Evolutionary conservation across 2,888 invertebrate species (phyloP).

Genomic region (Bembecia ichneumoniformis): DNA sequence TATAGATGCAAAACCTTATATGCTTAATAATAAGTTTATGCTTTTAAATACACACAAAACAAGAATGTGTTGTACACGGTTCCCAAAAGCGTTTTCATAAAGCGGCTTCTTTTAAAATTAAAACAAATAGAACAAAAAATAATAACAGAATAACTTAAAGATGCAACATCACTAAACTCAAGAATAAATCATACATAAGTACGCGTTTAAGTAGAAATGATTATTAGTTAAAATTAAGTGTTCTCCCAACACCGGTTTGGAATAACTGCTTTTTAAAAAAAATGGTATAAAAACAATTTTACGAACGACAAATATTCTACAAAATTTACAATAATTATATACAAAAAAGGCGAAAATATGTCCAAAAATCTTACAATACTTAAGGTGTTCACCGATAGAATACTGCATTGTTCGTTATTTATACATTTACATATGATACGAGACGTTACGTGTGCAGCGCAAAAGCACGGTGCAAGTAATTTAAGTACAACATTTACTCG

Average conservation of each 20-base stretch:
- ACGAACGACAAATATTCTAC: constrained; percentile 50
- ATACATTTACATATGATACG: constrained; percentile 20
- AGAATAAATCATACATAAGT: background rate
- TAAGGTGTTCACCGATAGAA: constrained; percentile 45
- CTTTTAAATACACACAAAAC: background rate
- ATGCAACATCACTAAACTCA: background rate
- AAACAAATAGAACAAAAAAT: background rate
- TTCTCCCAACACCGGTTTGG: background rate
- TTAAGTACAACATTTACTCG: constrained; percentile 40
- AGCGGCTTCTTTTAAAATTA: background rate
- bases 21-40: background rate
- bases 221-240: background rate
- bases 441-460: constrained; percentile 32
- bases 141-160: background rate
- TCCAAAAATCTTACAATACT: constrained; percentile 51
- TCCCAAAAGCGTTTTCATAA: background rate
- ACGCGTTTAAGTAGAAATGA: background rate
- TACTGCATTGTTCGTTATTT: constrained; percentile 51
- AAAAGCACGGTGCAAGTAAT: constrained; percentile 50
- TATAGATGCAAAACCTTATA: background rate
- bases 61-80: background rate
- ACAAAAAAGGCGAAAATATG: constrained; percentile 53
- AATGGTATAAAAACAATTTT: constrained; percentile 43
- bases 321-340: constrained; percentile 61
- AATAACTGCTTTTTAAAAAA: background rate